These are phyloP conservation scores for Neosalanx taihuensis DNA, from an alignment of 2,797 vertebrate genomes.

Conservation along the genomic window DNA sequence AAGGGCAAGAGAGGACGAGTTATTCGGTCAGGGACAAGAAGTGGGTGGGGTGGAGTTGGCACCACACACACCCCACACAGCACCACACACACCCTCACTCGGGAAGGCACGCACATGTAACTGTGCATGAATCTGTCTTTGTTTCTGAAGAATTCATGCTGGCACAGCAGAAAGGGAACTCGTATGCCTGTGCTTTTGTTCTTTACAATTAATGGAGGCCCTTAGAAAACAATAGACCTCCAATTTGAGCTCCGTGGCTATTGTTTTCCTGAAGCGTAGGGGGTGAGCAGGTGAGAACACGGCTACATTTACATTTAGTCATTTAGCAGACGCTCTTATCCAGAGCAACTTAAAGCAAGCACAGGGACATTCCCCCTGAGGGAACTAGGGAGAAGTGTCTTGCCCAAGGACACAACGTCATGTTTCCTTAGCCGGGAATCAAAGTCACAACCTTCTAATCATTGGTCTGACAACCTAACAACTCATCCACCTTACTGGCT, in stretches of 20 bases:
- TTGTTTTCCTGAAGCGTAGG: not conserved
- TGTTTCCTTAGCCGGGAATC: too few species aligned
- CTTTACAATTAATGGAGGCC: not conserved
- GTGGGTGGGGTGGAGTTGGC: conserved; percentile 17
- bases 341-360: too few species aligned
- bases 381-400: too few species aligned
- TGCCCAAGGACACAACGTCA: too few species aligned
- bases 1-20: conserved; percentile 79
- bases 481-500: not conserved
- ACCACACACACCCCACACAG: not conserved
- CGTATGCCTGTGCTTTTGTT: not conserved
- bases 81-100: not conserved
- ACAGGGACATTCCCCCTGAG: too few species aligned
- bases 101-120: not conserved
- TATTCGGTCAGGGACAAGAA: conserved; percentile 45
- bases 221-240: not conserved
- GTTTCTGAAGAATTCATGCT: not conserved
- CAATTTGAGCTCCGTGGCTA: not conserved
- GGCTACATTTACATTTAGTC: too few species aligned
- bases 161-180: not conserved
- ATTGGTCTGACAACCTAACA: not conserved
- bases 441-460: not conserved
- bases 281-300: not conserved
- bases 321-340: too few species aligned
- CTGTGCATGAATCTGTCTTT: not conserved